Conservation (phyloP, 2,113 vertebrate genomes). For the Manacus vitellinus region DNA sequence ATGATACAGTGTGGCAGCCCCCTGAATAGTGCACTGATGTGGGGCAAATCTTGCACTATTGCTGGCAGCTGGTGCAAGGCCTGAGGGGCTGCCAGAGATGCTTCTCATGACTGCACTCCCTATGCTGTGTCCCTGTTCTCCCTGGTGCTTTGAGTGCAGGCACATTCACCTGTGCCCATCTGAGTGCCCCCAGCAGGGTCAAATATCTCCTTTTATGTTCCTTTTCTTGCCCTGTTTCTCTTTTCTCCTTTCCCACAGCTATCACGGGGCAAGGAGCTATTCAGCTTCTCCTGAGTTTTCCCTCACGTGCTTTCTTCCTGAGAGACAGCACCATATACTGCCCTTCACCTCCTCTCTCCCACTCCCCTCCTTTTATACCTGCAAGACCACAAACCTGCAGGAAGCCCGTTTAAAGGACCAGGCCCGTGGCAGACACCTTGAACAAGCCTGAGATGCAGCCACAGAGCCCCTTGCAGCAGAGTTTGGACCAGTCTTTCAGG, state of each 20-base stretch:
- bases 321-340: background rate
- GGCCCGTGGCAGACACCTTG: background rate
- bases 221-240: background rate
- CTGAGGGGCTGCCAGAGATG: background rate
- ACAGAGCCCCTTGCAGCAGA: background rate
- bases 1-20: background rate
- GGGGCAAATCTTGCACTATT: background rate
- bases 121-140: background rate
- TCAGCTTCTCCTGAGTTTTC: background rate
- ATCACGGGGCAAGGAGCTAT: background rate
- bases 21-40: background rate
- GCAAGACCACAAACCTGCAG: background rate
- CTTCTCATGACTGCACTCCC: background rate
- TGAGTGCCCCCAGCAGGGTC: background rate
- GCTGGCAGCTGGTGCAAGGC: background rate
- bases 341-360: background rate
- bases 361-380: background rate
- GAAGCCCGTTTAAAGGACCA: background rate
- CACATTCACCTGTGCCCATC: accelerated
- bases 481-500: background rate
- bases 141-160: background rate
- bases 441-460: background rate
- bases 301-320: background rate
- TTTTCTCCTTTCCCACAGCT: background rate
- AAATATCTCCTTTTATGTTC: background rate